Evolutionary conservation across 2,888 invertebrate genomes (phyloP).

Genomic region (Lepetodrilus schrolli): DNA sequence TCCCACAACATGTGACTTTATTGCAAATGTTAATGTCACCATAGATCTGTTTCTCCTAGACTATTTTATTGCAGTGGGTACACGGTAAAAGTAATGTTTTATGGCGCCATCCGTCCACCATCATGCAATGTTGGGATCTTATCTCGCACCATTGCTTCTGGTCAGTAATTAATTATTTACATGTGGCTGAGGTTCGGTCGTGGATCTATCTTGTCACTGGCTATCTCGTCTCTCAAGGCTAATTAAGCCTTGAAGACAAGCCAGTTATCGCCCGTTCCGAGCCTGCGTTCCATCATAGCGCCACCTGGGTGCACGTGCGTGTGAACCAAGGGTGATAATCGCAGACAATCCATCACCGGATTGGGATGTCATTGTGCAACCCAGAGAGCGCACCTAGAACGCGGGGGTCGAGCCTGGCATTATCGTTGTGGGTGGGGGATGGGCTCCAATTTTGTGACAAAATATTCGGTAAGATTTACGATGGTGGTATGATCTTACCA

Average conservation of each 20-base stretch:
- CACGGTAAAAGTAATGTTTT: background rate
- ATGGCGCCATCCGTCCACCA: background rate
- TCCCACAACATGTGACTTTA: too few species aligned
- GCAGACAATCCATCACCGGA: conserved; percentile 1
- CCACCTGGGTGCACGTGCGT: conserved; percentile 26
- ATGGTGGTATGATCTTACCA: too few species aligned
- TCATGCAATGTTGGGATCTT: background rate
- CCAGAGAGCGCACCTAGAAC: background rate
- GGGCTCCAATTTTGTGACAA: too few species aligned
- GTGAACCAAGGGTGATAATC: conserved; percentile 26
- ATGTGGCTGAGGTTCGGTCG: background rate
- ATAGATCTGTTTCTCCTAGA: background rate
- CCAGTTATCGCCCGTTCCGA: conserved; percentile 5
- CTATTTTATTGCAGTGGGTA: background rate
- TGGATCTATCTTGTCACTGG: conserved; percentile 4
- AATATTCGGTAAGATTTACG: too few species aligned
- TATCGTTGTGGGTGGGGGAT: conserved; percentile 1
- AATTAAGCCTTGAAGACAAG: conserved; percentile 26
- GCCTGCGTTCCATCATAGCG: conserved; percentile 16
- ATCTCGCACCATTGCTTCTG: background rate
- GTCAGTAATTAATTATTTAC: conserved; percentile 18
- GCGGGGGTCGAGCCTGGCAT: background rate
- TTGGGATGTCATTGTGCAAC: conserved; percentile 20
- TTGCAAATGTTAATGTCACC: conserved; percentile 24
- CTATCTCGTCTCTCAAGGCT: conserved; percentile 14